Conservation (phyloP, 2,113 vertebrate species). For the Leucopsar rothschildi region DNA sequence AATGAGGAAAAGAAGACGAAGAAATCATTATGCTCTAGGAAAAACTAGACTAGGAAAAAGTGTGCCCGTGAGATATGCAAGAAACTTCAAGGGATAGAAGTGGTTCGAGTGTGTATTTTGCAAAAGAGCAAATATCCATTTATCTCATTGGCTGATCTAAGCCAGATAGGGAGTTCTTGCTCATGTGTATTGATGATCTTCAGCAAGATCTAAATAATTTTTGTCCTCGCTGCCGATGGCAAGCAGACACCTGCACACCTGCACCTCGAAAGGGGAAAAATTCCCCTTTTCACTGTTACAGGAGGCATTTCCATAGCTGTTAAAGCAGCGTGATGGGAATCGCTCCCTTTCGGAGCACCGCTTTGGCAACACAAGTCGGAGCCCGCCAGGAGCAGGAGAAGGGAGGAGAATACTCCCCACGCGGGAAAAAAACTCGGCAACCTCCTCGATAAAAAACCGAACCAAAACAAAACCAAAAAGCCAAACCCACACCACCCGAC, state of each 20-base stretch:
- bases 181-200: neutral
- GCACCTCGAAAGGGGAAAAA: neutral
- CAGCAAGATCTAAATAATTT: neutral
- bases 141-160: neutral
- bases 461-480: neutral
- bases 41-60: neutral
- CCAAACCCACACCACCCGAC: neutral
- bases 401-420: neutral
- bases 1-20: neutral
- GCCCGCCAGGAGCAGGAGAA: neutral
- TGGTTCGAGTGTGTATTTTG: neutral
- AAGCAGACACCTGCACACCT: neutral
- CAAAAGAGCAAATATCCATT: neutral
- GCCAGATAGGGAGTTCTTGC: neutral
- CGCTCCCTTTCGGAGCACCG: neutral
- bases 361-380: neutral
- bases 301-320: neutral
- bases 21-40: neutral
- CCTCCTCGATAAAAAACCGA: neutral
- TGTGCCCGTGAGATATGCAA: neutral
- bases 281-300: neutral
- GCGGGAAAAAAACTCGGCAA: neutral
- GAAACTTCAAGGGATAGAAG: neutral
- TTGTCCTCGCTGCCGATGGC: neutral
- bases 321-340: neutral